These are phyloP conservation scores for Bombus sylvicola DNA, from an alignment of 1,140 invertebrate species.

Conservation along the genomic window DNA sequence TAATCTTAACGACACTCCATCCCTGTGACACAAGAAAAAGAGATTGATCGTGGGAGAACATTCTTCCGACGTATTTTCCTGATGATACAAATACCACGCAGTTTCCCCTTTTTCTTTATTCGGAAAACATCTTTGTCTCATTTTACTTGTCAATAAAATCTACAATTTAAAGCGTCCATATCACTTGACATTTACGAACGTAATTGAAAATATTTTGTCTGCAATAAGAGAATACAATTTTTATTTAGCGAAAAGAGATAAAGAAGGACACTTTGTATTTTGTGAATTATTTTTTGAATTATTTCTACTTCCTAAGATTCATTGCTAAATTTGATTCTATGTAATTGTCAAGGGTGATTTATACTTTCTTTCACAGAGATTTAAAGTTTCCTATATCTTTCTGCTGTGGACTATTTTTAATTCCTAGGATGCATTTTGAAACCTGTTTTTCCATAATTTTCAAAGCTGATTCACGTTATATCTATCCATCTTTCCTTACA, in stretches of 20 bases:
- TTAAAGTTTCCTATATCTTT: neutral
- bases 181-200: neutral
- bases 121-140: neutral
- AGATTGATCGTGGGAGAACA: slow-evolving; percentile 1
- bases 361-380: neutral
- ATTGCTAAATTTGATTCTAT: neutral
- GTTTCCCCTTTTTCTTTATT: neutral
- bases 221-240: neutral
- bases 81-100: neutral
- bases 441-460: neutral
- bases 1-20: slow-evolving; percentile 17
- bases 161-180: too few species aligned
- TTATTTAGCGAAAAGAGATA: neutral
- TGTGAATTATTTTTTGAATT: neutral
- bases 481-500: neutral
- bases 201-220: neutral
- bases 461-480: neutral
- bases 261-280: neutral
- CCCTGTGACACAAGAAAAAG: neutral
- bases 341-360: neutral
- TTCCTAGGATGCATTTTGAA: neutral
- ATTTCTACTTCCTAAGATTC: neutral
- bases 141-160: too few species aligned
- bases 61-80: too few species aligned
- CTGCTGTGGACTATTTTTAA: neutral